phyloP scores from a whole-genome alignment of 2,113 vertebrate species.

The Istiophorus platypterus region DNA sequence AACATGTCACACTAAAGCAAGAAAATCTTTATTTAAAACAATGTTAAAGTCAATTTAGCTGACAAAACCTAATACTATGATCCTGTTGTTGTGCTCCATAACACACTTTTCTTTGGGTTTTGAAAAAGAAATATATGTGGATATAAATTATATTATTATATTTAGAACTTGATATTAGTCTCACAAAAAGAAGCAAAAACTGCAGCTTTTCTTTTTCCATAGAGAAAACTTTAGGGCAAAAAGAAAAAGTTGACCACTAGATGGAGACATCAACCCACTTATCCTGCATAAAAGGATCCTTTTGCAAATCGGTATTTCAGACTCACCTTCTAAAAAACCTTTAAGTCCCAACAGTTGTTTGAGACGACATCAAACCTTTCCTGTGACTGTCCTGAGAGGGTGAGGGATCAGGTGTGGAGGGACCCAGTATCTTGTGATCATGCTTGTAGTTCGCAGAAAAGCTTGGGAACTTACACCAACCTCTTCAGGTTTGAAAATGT shows the following conservation, averaged over 20 bases:
- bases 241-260: slow-evolving; percentile 42
- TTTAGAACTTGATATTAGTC: not conserved
- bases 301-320: not conserved
- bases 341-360: not conserved
- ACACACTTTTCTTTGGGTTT: not conserved
- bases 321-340: not conserved
- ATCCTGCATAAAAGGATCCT: not conserved
- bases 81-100: not conserved
- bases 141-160: not conserved
- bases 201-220: too few species aligned
- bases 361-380: not conserved
- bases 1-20: not conserved
- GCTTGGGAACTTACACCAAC: not conserved
- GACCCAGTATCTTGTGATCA: not conserved
- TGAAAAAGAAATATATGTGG: not conserved
- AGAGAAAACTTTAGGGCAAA: not conserved
- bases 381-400: not conserved
- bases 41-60: not conserved
- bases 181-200: not conserved
- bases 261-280: slow-evolving; percentile 55
- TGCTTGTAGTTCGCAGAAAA: not conserved
- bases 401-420: not conserved
- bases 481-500: not conserved
- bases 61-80: not conserved
- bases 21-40: not conserved